phyloP scores from a whole-genome alignment of 2,888 invertebrate genomes.

The Ophion slaviceki region DNA sequence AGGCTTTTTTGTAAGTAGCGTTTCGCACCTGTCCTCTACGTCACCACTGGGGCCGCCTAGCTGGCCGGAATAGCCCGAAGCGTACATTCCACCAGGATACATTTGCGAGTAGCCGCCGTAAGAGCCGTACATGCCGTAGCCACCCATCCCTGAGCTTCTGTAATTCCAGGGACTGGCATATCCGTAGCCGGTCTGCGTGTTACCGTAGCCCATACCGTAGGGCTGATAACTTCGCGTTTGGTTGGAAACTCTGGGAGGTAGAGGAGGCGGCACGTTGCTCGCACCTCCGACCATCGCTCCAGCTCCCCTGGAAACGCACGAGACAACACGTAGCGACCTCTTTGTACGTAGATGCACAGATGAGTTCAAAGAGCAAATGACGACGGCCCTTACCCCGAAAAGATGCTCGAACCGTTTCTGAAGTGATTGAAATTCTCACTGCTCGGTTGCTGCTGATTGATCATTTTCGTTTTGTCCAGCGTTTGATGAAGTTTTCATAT shows the following conservation, averaged over 20 bases:
- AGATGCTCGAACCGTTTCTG: conserved; percentile 70
- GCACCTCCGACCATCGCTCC: conserved; percentile 30
- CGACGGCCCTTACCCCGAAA: conserved; percentile 15
- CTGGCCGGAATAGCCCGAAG: conserved; percentile 70
- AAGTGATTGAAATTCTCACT: conserved; percentile 71
- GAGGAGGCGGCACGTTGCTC: conserved; percentile 73
- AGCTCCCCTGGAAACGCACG: background rate
- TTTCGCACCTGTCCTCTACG: conserved; percentile 86
- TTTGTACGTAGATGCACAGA: background rate
- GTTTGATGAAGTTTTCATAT: background rate
- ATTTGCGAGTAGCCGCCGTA: conserved; percentile 81
- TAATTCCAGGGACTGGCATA: conserved; percentile 71
- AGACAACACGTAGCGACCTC: background rate
- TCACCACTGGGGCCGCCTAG: conserved; percentile 83
- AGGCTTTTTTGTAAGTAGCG: background rate
- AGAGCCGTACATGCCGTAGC: conserved; percentile 77
- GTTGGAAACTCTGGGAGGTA: conserved; percentile 76
- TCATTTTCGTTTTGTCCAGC: conserved; percentile 23
- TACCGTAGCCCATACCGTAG: conserved; percentile 69
- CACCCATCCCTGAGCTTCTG: conserved; percentile 42
- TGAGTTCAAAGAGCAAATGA: background rate
- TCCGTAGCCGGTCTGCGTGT: conserved; percentile 47
- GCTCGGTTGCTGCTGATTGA: conserved; percentile 71
- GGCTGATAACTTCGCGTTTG: conserved; percentile 69
- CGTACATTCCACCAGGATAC: conserved; percentile 82